Conservation (phyloP, 2,797 vertebrate species). For the Hydrolagus colliei region DNA sequence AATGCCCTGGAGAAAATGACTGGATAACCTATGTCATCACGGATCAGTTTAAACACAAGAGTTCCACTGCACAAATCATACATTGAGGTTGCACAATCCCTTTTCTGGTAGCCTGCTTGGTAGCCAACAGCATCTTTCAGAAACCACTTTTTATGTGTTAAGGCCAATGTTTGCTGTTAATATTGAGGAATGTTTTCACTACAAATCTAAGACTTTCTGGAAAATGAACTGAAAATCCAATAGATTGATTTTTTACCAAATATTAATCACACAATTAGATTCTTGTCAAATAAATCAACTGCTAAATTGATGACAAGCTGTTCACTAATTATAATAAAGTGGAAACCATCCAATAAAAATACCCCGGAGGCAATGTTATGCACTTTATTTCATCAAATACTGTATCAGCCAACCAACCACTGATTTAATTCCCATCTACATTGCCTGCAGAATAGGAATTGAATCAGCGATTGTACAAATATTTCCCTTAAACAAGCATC, state of each 20-base stretch:
- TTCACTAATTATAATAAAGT: background rate
- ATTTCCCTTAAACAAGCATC: too few relatives aligned
- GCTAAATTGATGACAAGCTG: background rate
- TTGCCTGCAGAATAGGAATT: too few relatives aligned
- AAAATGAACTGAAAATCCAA: background rate
- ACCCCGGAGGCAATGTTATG: background rate
- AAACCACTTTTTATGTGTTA: background rate
- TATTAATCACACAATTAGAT: background rate
- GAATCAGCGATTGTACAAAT: too few relatives aligned
- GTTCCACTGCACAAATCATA: background rate
- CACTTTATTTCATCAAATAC: background rate
- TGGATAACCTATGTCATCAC: background rate
- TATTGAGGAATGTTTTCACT: background rate
- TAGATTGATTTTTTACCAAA: slow-evolving; percentile 8
- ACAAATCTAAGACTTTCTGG: background rate
- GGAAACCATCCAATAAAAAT: background rate
- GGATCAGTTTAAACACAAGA: background rate
- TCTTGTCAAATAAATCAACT: background rate
- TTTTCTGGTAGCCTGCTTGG: background rate
- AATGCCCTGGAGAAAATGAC: slow-evolving; percentile 3
- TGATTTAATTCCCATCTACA: too few relatives aligned
- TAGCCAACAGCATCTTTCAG: background rate
- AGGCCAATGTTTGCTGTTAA: background rate
- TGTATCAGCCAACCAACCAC: too few relatives aligned
- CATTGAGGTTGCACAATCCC: background rate